Percentiles rank a stretch among this genome's conserved stretches.
These are phyloP conservation scores for Marcusenius ussheri DNA, from an alignment of 2,113 vertebrate genomes.

Conservation along the genomic window DNA sequence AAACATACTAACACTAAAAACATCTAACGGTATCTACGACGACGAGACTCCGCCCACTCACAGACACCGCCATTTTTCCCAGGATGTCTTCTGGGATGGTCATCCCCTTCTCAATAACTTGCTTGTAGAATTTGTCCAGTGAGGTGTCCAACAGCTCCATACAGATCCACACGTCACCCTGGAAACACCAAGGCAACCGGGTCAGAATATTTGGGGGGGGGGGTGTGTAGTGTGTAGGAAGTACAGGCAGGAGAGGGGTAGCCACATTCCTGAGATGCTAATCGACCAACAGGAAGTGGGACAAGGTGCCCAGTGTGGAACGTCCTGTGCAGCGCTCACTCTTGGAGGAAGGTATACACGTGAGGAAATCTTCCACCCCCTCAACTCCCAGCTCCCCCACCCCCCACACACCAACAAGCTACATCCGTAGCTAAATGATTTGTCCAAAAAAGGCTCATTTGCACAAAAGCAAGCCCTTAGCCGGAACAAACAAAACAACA, in stretches of 20 bases:
- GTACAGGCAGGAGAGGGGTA: not conserved
- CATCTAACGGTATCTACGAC: not conserved
- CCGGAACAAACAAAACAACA: not conserved
- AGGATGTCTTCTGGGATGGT: constrained; percentile 89
- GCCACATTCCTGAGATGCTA: constrained; percentile 25
- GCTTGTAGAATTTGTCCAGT: constrained; percentile 95
- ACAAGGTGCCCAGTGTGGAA: constrained; percentile 23
- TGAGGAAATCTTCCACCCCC: constrained; percentile 9
- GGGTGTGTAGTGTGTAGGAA: not conserved
- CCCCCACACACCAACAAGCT: not conserved
- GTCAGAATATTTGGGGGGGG: not conserved
- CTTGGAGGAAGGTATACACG: constrained; percentile 30
- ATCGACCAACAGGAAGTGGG: constrained; percentile 32
- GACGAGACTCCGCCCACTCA: constrained; percentile 53
- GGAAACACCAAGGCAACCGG: constrained; percentile 25
- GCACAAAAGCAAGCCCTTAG: not conserved
- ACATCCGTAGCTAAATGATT: not conserved
- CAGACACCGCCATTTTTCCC: constrained; percentile 91
- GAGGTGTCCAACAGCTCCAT: constrained; percentile 99
- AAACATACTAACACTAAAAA: too few relatives aligned
- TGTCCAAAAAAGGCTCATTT: not conserved
- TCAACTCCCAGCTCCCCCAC: not conserved
- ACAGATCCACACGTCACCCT: constrained; percentile 98
- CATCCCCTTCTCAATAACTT: constrained; percentile 85
- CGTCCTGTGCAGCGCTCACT: constrained; percentile 38